phyloP scores from a whole-genome alignment of 2,797 vertebrate species.

The Lophotriccus pileatus region DNA sequence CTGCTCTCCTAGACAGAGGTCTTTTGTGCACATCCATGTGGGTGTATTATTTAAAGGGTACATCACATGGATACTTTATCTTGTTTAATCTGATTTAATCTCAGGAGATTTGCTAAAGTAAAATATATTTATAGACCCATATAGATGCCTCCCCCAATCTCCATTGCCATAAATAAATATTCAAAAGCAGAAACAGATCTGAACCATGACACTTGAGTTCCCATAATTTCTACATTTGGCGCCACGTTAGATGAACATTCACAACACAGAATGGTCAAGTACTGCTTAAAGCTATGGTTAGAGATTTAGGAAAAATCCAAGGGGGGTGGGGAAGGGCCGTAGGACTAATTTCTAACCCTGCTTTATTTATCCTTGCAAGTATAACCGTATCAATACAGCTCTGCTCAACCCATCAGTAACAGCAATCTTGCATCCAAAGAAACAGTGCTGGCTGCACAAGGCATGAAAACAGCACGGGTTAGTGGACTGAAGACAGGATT shows the following conservation, averaged over 20 bases:
- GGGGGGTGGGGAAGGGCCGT: background rate
- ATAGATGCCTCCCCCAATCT: background rate
- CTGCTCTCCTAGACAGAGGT: constrained; percentile 18
- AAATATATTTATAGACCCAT: constrained; percentile 66
- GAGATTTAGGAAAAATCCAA: background rate
- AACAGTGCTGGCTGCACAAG: background rate
- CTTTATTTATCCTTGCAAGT: constrained; percentile 17
- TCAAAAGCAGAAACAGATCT: background rate
- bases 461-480: background rate
- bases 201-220: background rate
- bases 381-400: background rate
- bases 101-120: constrained; percentile 58
- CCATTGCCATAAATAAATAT: background rate
- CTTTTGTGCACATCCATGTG: constrained; percentile 46
- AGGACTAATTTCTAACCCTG: background rate
- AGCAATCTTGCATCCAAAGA: background rate
- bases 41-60: constrained; percentile 65
- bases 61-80: constrained; percentile 63
- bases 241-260: background rate
- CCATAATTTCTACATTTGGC: background rate
- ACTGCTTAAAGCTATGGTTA: background rate
- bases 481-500: background rate
- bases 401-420: background rate
- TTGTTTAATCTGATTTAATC: constrained; percentile 70
- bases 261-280: background rate